Conservation (phyloP, 2,113 vertebrate genomes). For the Microcebus tavaratra region DNA sequence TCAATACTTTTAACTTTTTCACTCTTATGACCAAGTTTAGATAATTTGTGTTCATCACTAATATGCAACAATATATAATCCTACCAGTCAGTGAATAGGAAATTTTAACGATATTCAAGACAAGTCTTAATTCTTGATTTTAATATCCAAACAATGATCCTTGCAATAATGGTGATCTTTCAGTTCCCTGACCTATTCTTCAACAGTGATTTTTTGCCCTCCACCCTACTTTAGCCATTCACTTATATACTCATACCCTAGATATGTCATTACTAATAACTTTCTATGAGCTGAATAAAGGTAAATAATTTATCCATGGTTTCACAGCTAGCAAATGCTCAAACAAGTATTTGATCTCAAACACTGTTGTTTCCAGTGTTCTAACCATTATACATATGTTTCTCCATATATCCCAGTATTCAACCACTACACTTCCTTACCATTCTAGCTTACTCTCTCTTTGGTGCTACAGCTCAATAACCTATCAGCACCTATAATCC, state of each 20-base stretch:
- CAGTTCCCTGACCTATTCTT: constrained; percentile 7
- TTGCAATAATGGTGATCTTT: not conserved
- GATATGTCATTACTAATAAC: constrained; percentile 24
- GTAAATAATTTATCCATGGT: not conserved
- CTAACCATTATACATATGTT: not conserved
- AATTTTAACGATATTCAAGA: constrained; percentile 46
- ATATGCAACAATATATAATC: not conserved
- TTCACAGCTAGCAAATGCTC: not conserved
- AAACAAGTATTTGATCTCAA: constrained; percentile 15
- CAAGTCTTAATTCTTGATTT: constrained; percentile 37
- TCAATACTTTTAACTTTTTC: constrained; percentile 14
- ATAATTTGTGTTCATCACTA: not conserved
- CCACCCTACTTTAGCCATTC: not conserved
- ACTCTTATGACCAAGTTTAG: constrained; percentile 23
- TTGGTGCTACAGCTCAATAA: not conserved
- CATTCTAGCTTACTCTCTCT: not conserved
- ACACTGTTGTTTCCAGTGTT: not conserved
- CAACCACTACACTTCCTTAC: not conserved
- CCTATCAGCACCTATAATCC: not conserved
- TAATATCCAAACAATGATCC: not conserved
- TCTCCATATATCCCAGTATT: not conserved
- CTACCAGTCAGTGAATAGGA: not conserved
- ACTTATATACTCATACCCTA: not conserved
- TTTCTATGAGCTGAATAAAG: not conserved
- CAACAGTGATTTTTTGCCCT: constrained; percentile 16